A percentile compares a stretch with the other conserved stretches of the same genome.
These are phyloP conservation scores for Sebastes baramenuke DNA, from an alignment of 2,797 vertebrate species.

Conservation along the genomic window DNA sequence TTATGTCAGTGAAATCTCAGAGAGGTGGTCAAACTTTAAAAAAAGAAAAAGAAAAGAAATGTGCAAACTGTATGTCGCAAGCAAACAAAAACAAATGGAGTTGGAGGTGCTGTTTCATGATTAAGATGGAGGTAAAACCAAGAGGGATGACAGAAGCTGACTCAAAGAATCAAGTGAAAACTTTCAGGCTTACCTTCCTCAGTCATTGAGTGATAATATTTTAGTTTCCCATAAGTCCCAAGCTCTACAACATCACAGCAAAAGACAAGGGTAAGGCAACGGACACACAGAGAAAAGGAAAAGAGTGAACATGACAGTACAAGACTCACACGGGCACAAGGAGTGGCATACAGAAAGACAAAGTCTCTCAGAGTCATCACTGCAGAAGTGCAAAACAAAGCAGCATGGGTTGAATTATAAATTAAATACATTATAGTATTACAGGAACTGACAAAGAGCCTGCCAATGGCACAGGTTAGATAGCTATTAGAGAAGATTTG, in stretches of 20 bases:
- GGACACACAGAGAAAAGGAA: slow-evolving; percentile 85
- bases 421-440: slow-evolving; percentile 44
- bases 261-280: slow-evolving; percentile 97
- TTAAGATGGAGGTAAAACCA: slow-evolving; percentile 51
- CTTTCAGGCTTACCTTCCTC: slow-evolving; percentile 99
- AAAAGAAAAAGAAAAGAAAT: slow-evolving; percentile 47
- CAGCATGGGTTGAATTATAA: slow-evolving; percentile 26
- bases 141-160: slow-evolving; percentile 58
- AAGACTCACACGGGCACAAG: slow-evolving; percentile 63
- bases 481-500: slow-evolving; percentile 19
- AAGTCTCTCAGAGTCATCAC: slow-evolving; percentile 54
- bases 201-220: slow-evolving; percentile 99
- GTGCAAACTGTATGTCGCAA: slow-evolving; percentile 60
- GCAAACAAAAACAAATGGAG: slow-evolving; percentile 40
- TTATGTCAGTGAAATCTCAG: slow-evolving; percentile 88
- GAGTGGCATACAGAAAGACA: slow-evolving; percentile 48
- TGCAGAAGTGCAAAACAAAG: slow-evolving; percentile 73
- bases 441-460: slow-evolving; percentile 39
- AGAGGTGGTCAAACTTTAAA: slow-evolving; percentile 72
- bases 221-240: slow-evolving; percentile 99
- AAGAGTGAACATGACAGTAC: slow-evolving; percentile 78
- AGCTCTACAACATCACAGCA: slow-evolving; percentile 99
- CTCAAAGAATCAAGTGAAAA: slow-evolving; percentile 73
- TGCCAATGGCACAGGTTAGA: slow-evolving; percentile 25
- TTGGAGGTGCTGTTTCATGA: slow-evolving; percentile 24